Conservation (phyloP, 2,888 invertebrate species). For the Erannis defoliaria region DNA sequence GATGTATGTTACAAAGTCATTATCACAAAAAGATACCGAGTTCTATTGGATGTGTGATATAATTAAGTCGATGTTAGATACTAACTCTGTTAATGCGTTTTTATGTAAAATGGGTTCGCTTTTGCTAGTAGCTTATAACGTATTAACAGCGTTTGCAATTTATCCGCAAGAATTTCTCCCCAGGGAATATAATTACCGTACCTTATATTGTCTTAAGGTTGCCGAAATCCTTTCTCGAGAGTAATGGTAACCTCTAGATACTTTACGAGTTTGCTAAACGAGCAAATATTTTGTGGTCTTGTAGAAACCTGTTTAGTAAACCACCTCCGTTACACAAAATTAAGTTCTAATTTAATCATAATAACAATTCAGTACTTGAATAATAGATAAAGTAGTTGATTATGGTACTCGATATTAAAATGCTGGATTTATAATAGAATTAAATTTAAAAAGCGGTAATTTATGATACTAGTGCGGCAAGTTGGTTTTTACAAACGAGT, state of each 20-base stretch:
- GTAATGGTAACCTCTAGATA: conserved; percentile 44
- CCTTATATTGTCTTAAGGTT: conserved; percentile 45
- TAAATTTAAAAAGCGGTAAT: no score
- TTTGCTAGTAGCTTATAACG: conserved; percentile 16
- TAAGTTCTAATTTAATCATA: background rate
- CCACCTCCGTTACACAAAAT: conserved; percentile 13
- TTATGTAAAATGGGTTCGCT: background rate
- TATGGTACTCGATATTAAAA: no score
- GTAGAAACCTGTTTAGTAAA: conserved; percentile 28
- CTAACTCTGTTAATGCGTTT: background rate
- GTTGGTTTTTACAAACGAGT: no score
- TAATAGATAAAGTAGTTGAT: no score
- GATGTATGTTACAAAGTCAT: no score
- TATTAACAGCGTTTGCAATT: conserved; percentile 20
- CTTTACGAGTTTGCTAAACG: conserved; percentile 43
- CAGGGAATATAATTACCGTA: conserved; percentile 41
- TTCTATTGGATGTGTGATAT: no score
- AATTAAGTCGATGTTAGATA: no score
- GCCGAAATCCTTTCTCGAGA: conserved; percentile 44
- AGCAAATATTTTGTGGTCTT: conserved; percentile 33
- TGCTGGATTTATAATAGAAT: no score
- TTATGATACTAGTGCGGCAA: no score
- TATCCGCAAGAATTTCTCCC: conserved; percentile 28
- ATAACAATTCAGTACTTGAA: no score
- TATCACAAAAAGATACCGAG: no score